phyloP scores from a whole-genome alignment of 2,888 invertebrate species.

The Andrena marginata region DNA sequence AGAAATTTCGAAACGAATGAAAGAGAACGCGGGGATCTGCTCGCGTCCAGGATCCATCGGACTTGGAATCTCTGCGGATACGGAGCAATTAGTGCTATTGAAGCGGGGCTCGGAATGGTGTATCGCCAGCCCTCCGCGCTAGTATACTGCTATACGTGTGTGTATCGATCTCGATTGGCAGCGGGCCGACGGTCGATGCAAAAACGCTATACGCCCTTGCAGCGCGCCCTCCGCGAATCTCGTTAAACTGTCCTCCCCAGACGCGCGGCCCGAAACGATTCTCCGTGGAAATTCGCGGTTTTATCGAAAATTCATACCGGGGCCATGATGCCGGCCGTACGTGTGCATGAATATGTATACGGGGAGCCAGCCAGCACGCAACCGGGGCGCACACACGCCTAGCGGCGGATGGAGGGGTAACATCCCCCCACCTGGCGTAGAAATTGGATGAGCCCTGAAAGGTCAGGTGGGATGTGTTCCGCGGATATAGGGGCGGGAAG shows the following conservation, averaged over 20 bases:
- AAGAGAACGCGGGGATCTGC: no score
- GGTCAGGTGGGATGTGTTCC: conserved; percentile 49
- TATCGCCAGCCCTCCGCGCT: conserved; percentile 33
- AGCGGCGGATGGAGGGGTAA: background rate
- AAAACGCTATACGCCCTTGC: conserved; percentile 50
- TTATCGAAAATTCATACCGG: conserved; percentile 73
- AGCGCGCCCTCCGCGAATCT: conserved; percentile 60
- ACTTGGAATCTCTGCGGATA: background rate
- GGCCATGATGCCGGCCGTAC: conserved; percentile 21
- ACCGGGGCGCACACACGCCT: background rate
- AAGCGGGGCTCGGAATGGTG: conserved; percentile 9
- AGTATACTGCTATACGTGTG: background rate
- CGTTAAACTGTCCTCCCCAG: conserved; percentile 74
- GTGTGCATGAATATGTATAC: conserved; percentile 29
- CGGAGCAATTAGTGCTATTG: conserved; percentile 31
- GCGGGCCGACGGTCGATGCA: conserved; percentile 44
- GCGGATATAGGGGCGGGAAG: conserved; percentile 39
- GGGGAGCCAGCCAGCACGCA: background rate
- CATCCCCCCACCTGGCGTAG: conserved; percentile 43
- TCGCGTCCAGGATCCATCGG: no score
- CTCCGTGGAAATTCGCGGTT: conserved; percentile 72
- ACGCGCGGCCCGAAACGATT: conserved; percentile 59
- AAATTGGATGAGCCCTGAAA: conserved; percentile 67
- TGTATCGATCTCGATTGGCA: conserved; percentile 68
- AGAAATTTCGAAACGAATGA: no score